Evolutionary conservation across 1,140 invertebrate species (phyloP), one percentile per base, ranked within the genome.

Genomic region (Caenorhabditis remanei): DNA sequence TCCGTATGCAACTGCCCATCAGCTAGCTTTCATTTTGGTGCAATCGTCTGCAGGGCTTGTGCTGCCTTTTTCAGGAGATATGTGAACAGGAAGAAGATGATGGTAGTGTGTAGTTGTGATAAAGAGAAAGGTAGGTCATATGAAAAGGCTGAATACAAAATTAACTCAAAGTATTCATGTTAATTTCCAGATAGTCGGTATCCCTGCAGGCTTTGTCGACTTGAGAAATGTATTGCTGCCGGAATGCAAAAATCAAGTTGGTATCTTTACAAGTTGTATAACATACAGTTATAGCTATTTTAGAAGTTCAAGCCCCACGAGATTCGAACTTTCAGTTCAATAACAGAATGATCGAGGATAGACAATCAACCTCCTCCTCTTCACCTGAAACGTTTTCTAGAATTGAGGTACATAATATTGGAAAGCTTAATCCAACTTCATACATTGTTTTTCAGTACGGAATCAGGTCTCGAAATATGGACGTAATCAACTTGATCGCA

Each of bases 31-130:
- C 58, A 61, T 21, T 61, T 61, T 61, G 58, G 58, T 19, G 58
- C 58, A 61, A 61, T 61, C 21, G 58, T n/a, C 13, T 61, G 58
- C 21, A 19, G 58, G n/a, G 58, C 58, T 8, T 61, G 58, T 21
- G 58, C 58, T 61, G 58, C 58, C 7, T 61, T 61, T 61, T 61
- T 61, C 21, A 61, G 58, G 7, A 61, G 58, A 61, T 61, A 61
- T 61, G 58, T 61, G n/a, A 61, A 61, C 21, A 0, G 14, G 21
- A 61, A 61, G 21, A 61, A 61, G 21, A 14, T 61, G 16, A 61
- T 8, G 21, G 7, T 61, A 19, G 14, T 61, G 6, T 61, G 58
- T n/a, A 61, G 21, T 19, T 61, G 58, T n/a, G 14, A 19, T 1
- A 8, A 1, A 21, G 21, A 61, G 21, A 61, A 61, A 61, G 58